A percentile compares a stretch with the other conserved stretches of the same genome.
phyloP scores from a whole-genome alignment of 1,140 invertebrate genomes.

The Frieseomelitta varia region DNA sequence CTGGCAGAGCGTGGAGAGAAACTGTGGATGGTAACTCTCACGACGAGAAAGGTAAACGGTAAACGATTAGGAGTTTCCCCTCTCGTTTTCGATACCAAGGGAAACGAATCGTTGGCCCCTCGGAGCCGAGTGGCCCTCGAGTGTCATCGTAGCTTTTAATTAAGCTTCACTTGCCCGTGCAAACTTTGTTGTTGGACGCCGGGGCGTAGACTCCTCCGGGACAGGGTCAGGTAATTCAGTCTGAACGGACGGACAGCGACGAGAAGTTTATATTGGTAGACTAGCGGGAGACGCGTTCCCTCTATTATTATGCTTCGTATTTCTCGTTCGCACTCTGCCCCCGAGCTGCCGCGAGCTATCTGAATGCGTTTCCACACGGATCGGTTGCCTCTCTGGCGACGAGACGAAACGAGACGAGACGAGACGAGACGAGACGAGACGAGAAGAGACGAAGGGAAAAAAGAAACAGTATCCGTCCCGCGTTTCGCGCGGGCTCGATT shows the following conservation, averaged over 20 bases:
- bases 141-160: slow-evolving; percentile 72
- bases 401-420: no score
- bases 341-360: no score
- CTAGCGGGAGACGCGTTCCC: slow-evolving; percentile 49
- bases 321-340: slow-evolving; percentile 37
- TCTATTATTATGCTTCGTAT: slow-evolving; percentile 65
- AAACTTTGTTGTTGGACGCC: slow-evolving; percentile 69
- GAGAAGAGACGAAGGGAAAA: no score
- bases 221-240: slow-evolving; percentile 64
- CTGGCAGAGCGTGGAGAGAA: no score
- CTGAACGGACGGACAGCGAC: slow-evolving; percentile 62
- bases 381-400: background rate
- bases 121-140: slow-evolving; percentile 50
- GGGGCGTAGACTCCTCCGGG: slow-evolving; percentile 60
- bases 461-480: background rate
- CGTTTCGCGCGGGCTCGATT: background rate
- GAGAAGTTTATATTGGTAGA: slow-evolving; percentile 70
- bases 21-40: background rate
- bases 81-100: slow-evolving; percentile 48
- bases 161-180: slow-evolving; percentile 67
- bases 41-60: slow-evolving; percentile 45
- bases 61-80: slow-evolving; percentile 50
- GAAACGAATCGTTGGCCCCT: slow-evolving; percentile 52
- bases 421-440: background rate
- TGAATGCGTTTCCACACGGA: background rate